These are phyloP conservation scores for Drosophila saltans DNA, from an alignment of 1,140 invertebrate species.

Conservation along the genomic window DNA sequence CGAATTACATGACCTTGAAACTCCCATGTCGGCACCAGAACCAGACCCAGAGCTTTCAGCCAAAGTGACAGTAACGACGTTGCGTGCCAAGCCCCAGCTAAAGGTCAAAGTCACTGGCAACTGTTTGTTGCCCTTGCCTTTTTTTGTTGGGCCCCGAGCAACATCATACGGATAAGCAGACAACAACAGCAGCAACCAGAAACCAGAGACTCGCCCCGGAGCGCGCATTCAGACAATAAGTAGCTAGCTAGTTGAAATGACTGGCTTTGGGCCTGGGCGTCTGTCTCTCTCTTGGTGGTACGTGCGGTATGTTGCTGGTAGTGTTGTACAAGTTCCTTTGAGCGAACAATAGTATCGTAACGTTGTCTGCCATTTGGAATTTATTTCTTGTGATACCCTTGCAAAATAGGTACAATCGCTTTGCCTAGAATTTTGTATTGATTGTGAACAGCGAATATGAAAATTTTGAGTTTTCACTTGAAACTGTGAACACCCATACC, in stretches of 20 bases:
- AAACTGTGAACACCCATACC: no score
- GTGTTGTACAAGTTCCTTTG: slow-evolving; percentile 40
- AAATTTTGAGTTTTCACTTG: no score
- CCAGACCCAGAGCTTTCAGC: background rate
- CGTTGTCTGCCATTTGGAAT: slow-evolving; percentile 25
- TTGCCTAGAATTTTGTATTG: background rate
- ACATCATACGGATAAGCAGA: slow-evolving; percentile 19
- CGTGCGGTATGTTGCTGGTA: slow-evolving; percentile 46
- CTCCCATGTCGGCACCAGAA: slow-evolving; percentile 24
- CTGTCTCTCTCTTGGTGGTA: slow-evolving; percentile 33
- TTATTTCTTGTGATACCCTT: background rate
- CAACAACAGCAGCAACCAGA: background rate
- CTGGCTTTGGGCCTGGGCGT: slow-evolving; percentile 26
- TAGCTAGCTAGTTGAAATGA: slow-evolving; percentile 54
- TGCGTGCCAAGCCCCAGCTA: slow-evolving; percentile 57
- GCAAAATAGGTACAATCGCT: background rate
- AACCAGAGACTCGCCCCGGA: slow-evolving; percentile 30
- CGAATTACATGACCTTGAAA: slow-evolving; percentile 64
- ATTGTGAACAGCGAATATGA: no score
- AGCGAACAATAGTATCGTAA: slow-evolving; percentile 30
- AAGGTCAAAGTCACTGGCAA: slow-evolving; percentile 63
- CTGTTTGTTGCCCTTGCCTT: slow-evolving; percentile 27
- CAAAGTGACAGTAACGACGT: slow-evolving; percentile 34
- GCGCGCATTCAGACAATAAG: slow-evolving; percentile 47
- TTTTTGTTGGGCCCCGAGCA: slow-evolving; percentile 25